Evolutionary conservation across 1,140 invertebrate genomes (phyloP).

Genomic region (Eurosta solidaginis): DNA sequence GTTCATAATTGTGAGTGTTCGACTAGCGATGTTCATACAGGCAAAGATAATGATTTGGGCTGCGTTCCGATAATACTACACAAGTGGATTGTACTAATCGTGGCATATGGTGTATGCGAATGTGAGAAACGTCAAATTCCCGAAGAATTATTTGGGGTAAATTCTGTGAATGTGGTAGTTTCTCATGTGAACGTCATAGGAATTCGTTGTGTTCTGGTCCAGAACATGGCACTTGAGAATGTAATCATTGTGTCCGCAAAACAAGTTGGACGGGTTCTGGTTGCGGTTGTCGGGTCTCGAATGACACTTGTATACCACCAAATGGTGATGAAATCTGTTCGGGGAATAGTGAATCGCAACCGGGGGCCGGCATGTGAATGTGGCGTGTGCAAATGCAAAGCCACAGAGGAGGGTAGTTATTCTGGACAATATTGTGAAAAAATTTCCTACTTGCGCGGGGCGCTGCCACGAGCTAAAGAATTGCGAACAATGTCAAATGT

Average conservation of each 20-base stretch:
- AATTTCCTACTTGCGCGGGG: slow-evolving; percentile 88
- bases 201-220: slow-evolving; percentile 78
- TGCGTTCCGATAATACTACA: slow-evolving; percentile 77
- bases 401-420: slow-evolving; percentile 69
- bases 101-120: slow-evolving; percentile 76
- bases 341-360: slow-evolving; percentile 77
- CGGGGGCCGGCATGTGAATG: too few species aligned
- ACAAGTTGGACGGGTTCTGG: slow-evolving; percentile 78
- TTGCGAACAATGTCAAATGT: slow-evolving; percentile 93
- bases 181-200: slow-evolving; percentile 86
- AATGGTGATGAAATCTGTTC: slow-evolving; percentile 76
- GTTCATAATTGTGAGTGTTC: slow-evolving; percentile 89
- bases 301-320: slow-evolving; percentile 76
- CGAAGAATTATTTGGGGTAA: slow-evolving; percentile 72
- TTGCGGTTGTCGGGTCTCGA: slow-evolving; percentile 80
- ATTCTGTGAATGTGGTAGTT: slow-evolving; percentile 95
- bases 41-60: slow-evolving; percentile 62
- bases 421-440: slow-evolving; percentile 89
- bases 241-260: slow-evolving; percentile 77
- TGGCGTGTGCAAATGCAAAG: slow-evolving; percentile 84
- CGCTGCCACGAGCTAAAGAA: slow-evolving; percentile 86
- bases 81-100: slow-evolving; percentile 74
- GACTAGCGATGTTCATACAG: slow-evolving; percentile 43
- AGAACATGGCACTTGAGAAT: slow-evolving; percentile 74
- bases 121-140: slow-evolving; percentile 66